Conservation (phyloP, 2,797 vertebrate genomes). For the Anguilla obscura region DNA sequence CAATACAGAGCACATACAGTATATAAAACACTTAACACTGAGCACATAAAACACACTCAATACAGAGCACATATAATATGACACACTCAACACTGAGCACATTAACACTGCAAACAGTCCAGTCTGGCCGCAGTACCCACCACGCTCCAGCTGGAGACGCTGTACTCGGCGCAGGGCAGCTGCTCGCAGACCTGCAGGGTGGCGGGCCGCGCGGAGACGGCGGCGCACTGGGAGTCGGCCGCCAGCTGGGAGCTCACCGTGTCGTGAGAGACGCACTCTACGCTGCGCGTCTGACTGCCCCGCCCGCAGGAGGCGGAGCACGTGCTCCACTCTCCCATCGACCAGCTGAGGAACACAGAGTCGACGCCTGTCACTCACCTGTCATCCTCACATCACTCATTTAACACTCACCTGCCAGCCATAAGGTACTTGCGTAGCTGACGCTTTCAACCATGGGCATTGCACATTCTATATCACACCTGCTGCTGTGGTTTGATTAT, state of each 20-base stretch:
- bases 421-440: no score
- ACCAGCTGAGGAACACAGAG: conserved; percentile 70
- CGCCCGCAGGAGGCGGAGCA: conserved; percentile 82
- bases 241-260: conserved; percentile 62
- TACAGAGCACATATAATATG: neutral
- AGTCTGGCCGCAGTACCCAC: conserved; percentile 51
- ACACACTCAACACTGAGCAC: neutral
- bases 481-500: neutral
- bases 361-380: conserved; percentile 37
- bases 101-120: neutral
- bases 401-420: neutral
- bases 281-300: conserved; percentile 80
- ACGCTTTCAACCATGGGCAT: no score
- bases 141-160: conserved; percentile 61
- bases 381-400: neutral
- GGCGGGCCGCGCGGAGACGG: conserved; percentile 69
- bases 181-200: conserved; percentile 77
- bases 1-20: neutral
- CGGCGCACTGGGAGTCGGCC: conserved; percentile 72
- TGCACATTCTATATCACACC: neutral
- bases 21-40: neutral
- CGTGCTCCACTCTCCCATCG: conserved; percentile 69
- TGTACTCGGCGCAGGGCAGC: conserved; percentile 77
- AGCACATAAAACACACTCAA: neutral
- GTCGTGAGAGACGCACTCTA: conserved; percentile 75